phyloP scores from a whole-genome alignment of 2,797 vertebrate genomes.

The Semotilus atromaculatus region DNA sequence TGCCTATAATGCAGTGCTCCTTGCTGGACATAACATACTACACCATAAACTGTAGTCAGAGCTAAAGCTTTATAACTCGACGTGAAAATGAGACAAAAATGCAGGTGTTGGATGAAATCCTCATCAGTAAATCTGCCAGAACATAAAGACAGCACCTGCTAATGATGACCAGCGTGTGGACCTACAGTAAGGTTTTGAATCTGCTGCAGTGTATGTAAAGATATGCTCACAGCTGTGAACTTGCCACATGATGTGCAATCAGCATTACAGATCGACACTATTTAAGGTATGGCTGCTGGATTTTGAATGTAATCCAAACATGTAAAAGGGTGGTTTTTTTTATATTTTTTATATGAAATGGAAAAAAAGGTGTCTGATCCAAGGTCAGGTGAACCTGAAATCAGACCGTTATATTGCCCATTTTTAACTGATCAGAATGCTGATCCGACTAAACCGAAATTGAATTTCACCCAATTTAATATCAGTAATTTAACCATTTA shows the following conservation, averaged over 20 bases:
- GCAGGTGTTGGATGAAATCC: constrained; percentile 32
- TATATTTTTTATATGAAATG: too few species aligned
- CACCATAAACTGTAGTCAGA: constrained; percentile 18
- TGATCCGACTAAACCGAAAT: neutral
- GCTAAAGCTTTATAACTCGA: constrained; percentile 29
- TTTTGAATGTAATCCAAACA: neutral
- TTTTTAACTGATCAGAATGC: neutral
- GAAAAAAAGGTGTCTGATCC: too few species aligned
- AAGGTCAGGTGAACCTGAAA: too few species aligned
- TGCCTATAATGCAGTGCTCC: constrained; percentile 22
- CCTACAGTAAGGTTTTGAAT: neutral
- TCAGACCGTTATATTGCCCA: neutral
- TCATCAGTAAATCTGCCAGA: constrained; percentile 27
- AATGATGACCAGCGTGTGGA: constrained; percentile 2
- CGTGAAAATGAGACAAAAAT: constrained; percentile 7
- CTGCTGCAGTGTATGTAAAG: neutral
- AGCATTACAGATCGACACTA: neutral
- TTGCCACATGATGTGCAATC: neutral
- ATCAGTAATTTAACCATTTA: neutral
- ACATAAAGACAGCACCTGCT: constrained; percentile 30
- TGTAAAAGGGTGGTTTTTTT: too few species aligned
- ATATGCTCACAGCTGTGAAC: neutral
- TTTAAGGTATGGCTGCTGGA: neutral
- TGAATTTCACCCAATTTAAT: neutral
- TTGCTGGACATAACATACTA: constrained; percentile 1